Conservation (phyloP, 92 coral and sea anemone species). For the Epizoanthus stellaris region DNA sequence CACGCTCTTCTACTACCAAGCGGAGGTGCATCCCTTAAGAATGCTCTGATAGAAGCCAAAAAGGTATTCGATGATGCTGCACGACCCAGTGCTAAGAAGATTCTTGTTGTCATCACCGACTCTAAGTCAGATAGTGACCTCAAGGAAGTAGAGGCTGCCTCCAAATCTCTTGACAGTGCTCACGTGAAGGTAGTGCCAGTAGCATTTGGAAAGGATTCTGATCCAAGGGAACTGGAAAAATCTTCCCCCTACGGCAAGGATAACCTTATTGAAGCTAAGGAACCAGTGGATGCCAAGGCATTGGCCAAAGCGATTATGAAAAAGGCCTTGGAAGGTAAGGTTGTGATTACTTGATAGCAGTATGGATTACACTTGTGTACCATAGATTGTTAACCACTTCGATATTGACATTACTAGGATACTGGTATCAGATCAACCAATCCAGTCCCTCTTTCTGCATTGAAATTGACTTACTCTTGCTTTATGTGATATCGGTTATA, state of each 20-base stretch:
- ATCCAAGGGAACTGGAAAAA: slow-evolving; percentile 8
- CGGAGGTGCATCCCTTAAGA: slow-evolving; percentile 26
- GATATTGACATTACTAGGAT: no score
- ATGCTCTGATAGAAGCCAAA: slow-evolving; percentile 8
- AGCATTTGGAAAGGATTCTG: slow-evolving; percentile 22
- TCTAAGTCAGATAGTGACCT: slow-evolving; percentile 19
- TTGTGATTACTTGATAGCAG: background rate
- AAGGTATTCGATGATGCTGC: slow-evolving; percentile 5
- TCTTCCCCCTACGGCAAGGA: slow-evolving; percentile 35
- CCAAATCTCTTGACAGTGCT: slow-evolving; percentile 14
- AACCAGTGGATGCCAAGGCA: slow-evolving; percentile 13
- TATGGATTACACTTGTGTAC: no score
- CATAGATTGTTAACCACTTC: no score
- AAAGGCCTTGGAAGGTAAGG: slow-evolving; percentile 22
- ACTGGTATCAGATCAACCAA: no score
- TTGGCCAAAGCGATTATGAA: slow-evolving; percentile 19
- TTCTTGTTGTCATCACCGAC: slow-evolving; percentile 29
- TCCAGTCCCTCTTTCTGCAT: no score
- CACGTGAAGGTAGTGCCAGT: slow-evolving; percentile 29
- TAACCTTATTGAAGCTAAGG: slow-evolving; percentile 15
- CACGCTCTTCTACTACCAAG: slow-evolving; percentile 16
- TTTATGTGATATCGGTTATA: no score
- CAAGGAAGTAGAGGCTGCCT: background rate
- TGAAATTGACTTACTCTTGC: no score
- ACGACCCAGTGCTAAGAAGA: slow-evolving; percentile 20